Base-by-base conservation (phyloP, 2,888 invertebrate genomes). In the Patella ulyssiponensis region DNA sequence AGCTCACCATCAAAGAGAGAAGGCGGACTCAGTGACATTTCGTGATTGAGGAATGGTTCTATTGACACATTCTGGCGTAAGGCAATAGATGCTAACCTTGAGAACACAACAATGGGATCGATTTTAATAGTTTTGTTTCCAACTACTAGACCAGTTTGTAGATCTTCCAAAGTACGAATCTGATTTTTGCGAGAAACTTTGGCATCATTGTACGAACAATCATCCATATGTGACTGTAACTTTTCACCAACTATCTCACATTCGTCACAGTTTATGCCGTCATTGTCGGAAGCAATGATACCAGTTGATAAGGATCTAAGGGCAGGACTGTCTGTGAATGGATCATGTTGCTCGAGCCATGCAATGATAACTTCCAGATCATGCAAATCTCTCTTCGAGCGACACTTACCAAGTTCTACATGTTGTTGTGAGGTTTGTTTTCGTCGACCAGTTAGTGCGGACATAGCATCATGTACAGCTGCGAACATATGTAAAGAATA, bases 401-500 rank as follows among this genome's bases (percentile, higher is more conserved):
- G 17, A n/a, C n/a, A n/a, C 58, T 17, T 15, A 5, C 58, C 58
- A 5, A 58, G 12, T 5, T 58, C 58, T 58, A 20, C 20, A 20
- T 58, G 58, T 20, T 58, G 58, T 58, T 58, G 4, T 17, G n/a
- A n/a, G 17, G 58, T 58, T 20, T 58, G 17, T 12, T 58, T 17
- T 58, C 20, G 17, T 17, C 17, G n/a, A 15, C 20, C 20, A n/a
- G 58, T 58, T 4, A 58, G 17, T 17, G 15, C 17, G 17, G 58
- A n/a, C 58, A 58, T 58, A n/a, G 58, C 58, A 58, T 58, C 58
- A 58, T 58, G 58, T n/a, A 58, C 58, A n/a, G 58, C 20, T 7
- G 58, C 58, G 14, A 17, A 58, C 58, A n/a, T 58, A 20, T 58
- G 58, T 20, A 58, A n/a, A 58, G n/a, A n/a, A 58, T 58, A 14